Evolutionary conservation across 1,140 invertebrate species (phyloP), one percentile per base, ranked within the genome.

Genomic region (Drosophila trapezifrons): DNA sequence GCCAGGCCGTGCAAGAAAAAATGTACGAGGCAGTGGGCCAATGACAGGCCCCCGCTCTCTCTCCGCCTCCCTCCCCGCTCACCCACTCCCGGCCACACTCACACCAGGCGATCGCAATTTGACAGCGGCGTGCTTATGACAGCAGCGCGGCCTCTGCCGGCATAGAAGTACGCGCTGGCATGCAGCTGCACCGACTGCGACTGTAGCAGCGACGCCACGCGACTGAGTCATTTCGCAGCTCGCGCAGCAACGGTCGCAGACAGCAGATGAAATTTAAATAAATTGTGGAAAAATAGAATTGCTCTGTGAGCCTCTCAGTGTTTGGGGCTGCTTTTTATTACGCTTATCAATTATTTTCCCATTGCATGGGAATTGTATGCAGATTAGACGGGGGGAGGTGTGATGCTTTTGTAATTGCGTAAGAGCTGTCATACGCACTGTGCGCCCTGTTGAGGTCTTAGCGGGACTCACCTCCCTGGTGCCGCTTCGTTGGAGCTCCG

Each of bases 341-440:
- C 46, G 84, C 80, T 83, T 87, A 89, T 87, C 84, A 87, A 89
- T 83, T 87, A 80, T 78, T 74, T 80, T 67, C 64, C 62, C 67
- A 65, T 80, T 80, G 83, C 73, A 80, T 74, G 42, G 25, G 57
- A 70, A 77, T 77, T 74, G 73, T 80, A 74, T 80, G 81, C 70
- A 89, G 82, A 89, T 89, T 66, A 71, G 46, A 7, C 13, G 56
- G 22, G 27, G n/a, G 17, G 12, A 51, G 29, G 65, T 67, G 56
- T 46, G 51, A 52, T 46, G 32, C 9, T 47, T 54, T 54, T 55
- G 46, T 55, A 73, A 89, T 87, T 87, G 83, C 84, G 78, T 87
- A 89, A 87, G 72, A 71, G 80, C 76, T 69, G 46, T 77, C 76
- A 78, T 47, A 65, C 71, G 51, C 58, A 64, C 20, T 32, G 35